A percentile compares a stretch with the other conserved stretches of the same genome.
Evolutionary conservation across 2,113 vertebrate species (phyloP).

Genomic region (Neolamprologus variostigma): DNA sequence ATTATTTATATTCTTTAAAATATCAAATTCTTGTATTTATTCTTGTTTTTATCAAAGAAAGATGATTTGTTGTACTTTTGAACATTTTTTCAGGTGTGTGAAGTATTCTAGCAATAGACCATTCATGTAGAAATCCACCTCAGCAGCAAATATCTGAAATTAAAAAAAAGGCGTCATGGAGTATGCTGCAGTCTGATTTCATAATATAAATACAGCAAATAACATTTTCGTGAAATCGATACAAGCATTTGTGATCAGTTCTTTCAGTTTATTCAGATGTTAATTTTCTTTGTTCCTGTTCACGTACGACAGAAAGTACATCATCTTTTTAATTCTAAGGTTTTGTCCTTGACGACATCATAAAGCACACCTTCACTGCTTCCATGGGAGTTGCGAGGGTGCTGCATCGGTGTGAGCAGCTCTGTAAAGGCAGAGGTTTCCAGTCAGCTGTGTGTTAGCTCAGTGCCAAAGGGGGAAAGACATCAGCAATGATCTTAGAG

Average conservation of each 20-base stretch:
- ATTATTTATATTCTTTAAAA: neutral
- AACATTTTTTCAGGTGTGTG: neutral
- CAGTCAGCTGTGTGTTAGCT: neutral
- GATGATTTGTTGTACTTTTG: accelerated
- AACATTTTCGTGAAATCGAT: neutral
- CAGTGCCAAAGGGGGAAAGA: neutral
- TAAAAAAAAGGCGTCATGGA: neutral
- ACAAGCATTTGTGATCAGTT: neutral
- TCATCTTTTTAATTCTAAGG: accelerated
- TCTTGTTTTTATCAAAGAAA: neutral
- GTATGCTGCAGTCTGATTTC: neutral
- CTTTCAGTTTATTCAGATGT: neutral
- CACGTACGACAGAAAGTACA: neutral
- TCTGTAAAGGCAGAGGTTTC: neutral
- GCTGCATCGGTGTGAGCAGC: neutral
- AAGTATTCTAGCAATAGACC: neutral
- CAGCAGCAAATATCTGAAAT: neutral
- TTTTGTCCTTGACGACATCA: neutral
- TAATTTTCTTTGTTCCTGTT: neutral
- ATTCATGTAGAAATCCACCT: neutral
- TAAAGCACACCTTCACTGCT: neutral
- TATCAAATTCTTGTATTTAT: neutral
- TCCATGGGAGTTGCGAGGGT: neutral
- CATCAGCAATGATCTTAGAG: neutral
- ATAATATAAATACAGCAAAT: neutral